Evolutionary conservation across 2,797 vertebrate species (phyloP), one percentile per base, ranked within the genome.

Genomic region (Anguilla pacifica): DNA sequence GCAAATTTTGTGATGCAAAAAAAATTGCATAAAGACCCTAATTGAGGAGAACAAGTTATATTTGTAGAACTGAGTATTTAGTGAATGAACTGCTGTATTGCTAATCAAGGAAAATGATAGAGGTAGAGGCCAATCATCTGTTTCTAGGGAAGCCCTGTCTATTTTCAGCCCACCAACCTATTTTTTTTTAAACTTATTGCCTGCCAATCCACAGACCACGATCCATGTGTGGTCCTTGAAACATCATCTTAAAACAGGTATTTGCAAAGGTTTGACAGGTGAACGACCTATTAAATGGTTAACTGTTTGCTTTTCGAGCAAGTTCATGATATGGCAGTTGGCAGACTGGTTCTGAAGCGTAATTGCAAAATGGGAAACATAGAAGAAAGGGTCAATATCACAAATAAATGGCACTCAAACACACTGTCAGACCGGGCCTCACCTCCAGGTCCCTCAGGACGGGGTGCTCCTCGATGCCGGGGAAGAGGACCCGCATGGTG

Each of bases 381-480:
- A 0, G 28, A 39, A 3, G 31, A 3, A 39, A 5, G 31, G 9
- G 17, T 57, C 1, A 0, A 85, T 13, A 61, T 19, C 28, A 31
- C 83, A 84, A 19, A 35, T 35, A 15, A 2, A 35, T 15, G 17
- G n/a, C 64, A 55, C 17, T 10, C 51, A 17, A 51, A 55, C 77
- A 87, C 59, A 53, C 2, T 17, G 28, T 67, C 70, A 35, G 81
- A 70, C 0, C 43, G 46, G 59, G 35, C 6, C 79, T 89, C 93
- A 99, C 99, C 98, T 99, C 99, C n/a, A 99, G 94, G 91, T 99
- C 98, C 91, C 97, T 96, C 67, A 99, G 96, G 4, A 99, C 99
- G n/a, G 99, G 99, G 87, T 99, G 99, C 83, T 99, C 98, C 92
- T 99, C 99, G 6, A 99, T 99, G 31, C 99, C 99, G 22, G 99